Conservation (phyloP, 2,797 vertebrate genomes). For the Gymnocypris eckloni region DNA sequence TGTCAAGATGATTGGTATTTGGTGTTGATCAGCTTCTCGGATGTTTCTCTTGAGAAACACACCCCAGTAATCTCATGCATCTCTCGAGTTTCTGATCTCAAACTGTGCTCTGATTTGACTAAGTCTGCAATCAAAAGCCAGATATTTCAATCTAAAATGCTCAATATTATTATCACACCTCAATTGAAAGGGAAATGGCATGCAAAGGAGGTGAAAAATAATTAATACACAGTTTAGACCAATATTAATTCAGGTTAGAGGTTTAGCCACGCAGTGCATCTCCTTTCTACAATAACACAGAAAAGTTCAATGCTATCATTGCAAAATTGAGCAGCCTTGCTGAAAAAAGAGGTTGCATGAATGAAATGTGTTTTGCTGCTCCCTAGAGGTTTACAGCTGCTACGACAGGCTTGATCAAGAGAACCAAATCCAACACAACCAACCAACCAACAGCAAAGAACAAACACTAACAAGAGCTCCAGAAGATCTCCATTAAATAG, state of each 20-base stretch:
- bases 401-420: slow-evolving; percentile 7
- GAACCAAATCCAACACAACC: not conserved
- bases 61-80: not conserved
- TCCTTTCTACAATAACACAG: not conserved
- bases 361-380: slow-evolving; percentile 25
- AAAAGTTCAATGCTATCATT: not conserved
- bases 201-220: not conserved
- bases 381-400: slow-evolving; percentile 32
- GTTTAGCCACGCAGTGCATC: not conserved
- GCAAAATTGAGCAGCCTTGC: not conserved
- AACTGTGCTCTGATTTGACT: not conserved
- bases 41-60: not conserved
- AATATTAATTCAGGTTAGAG: too few relatives aligned
- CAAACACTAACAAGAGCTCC: not conserved
- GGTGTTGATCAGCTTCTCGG: not conserved
- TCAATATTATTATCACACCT: not conserved
- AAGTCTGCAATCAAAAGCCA: not conserved
- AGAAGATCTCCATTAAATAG: not conserved
- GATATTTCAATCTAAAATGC: not conserved
- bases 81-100: not conserved
- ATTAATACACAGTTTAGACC: not conserved
- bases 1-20: not conserved
- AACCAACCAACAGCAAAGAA: not conserved
- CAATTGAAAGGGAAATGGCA: not conserved
- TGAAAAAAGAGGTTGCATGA: not conserved